Conservation (phyloP, 2,113 vertebrate genomes). For the Desmodus rotundus region DNA sequence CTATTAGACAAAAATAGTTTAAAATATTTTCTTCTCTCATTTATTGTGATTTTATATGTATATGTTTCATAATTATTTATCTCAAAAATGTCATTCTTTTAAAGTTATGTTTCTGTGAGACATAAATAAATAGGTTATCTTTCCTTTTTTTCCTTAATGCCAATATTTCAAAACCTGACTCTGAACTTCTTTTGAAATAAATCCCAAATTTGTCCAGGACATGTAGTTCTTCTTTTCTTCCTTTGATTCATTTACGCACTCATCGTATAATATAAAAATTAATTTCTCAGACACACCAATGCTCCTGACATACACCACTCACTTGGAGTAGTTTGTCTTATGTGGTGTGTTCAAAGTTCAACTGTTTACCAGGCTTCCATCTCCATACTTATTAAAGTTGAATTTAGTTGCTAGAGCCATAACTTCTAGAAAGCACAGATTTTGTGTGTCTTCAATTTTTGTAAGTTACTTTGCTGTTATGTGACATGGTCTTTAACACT, state of each 20-base stretch:
- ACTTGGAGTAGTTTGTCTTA: neutral
- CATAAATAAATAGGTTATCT: neutral
- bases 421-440: neutral
- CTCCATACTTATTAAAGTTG: neutral
- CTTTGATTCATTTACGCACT: neutral
- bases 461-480: neutral
- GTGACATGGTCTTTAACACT: neutral
- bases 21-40: neutral
- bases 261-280: neutral
- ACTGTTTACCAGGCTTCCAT: neutral
- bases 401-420: neutral
- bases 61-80: neutral
- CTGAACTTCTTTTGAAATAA: neutral
- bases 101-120: neutral
- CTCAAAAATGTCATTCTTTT: neutral
- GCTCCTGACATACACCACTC: neutral
- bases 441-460: neutral
- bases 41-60: neutral
- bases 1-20: neutral
- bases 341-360: neutral
- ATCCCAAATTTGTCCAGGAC: neutral
- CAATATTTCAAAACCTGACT: neutral
- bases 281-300: neutral
- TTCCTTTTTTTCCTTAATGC: neutral
- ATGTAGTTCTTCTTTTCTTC: neutral